These are phyloP conservation scores for Trichopria drosophilae DNA, from an alignment of 2,888 invertebrate genomes.

Conservation along the genomic window DNA sequence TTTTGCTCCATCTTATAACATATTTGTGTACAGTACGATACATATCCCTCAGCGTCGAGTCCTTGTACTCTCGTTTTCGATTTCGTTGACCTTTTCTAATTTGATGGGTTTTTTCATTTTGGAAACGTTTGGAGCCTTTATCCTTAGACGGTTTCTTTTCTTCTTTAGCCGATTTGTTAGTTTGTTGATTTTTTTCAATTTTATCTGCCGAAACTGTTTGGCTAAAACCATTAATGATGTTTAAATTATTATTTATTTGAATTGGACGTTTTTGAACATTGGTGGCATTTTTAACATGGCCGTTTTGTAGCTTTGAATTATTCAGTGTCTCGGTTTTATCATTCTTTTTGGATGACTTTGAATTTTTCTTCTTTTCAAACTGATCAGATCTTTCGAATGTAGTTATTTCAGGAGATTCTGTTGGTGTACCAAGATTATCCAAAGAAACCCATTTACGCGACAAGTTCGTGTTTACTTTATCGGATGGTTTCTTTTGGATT, in stretches of 20 bases:
- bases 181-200: slow-evolving; percentile 53
- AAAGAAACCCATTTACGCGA: slow-evolving; percentile 59
- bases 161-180: slow-evolving; percentile 62
- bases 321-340: slow-evolving; percentile 56
- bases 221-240: slow-evolving; percentile 47
- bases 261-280: slow-evolving; percentile 49
- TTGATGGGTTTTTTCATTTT: slow-evolving; percentile 57
- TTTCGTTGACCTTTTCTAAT: slow-evolving; percentile 62
- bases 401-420: slow-evolving; percentile 46
- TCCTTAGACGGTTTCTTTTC: slow-evolving; percentile 60
- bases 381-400: slow-evolving; percentile 49
- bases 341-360: slow-evolving; percentile 43
- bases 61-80: slow-evolving; percentile 60
- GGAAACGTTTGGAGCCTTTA: slow-evolving; percentile 56
- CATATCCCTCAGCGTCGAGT: slow-evolving; percentile 50
- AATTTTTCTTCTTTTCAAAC: slow-evolving; percentile 51
- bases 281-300: slow-evolving; percentile 44
- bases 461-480: slow-evolving; percentile 56
- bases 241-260: slow-evolving; percentile 51
- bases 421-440: slow-evolving; percentile 52
- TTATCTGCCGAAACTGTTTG: slow-evolving; percentile 48
- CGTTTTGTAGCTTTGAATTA: slow-evolving; percentile 56
- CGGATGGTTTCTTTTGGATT: slow-evolving; percentile 51
- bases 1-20: slow-evolving; percentile 62
- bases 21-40: slow-evolving; percentile 59